Conservation (phyloP, 2,888 invertebrate genomes). For the Parasteatoda lunata region DNA sequence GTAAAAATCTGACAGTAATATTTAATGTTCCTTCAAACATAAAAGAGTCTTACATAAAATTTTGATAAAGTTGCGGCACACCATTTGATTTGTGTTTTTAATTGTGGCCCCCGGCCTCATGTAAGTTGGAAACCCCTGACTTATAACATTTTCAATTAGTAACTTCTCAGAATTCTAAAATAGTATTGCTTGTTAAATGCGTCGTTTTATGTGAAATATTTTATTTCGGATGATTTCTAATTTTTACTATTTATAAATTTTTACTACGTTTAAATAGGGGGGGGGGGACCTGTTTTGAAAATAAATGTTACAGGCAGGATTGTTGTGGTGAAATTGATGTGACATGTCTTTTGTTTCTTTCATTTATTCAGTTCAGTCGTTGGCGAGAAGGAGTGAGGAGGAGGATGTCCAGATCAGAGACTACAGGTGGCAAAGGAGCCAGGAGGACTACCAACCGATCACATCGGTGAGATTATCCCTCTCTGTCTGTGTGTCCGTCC, state of each 20-base stretch:
- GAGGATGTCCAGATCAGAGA: constrained; percentile 30
- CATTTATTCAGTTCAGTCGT: constrained; percentile 35
- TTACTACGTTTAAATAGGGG: not conserved
- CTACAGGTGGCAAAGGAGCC: constrained; percentile 75
- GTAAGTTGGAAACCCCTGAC: too few relatives aligned
- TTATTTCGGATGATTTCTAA: not conserved
- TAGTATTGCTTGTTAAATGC: too few relatives aligned
- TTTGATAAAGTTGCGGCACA: too few relatives aligned
- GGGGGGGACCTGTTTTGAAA: not conserved
- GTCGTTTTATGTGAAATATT: too few relatives aligned
- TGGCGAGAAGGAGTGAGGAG: constrained; percentile 34
- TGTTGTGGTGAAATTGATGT: too few relatives aligned
- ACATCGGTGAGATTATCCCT: constrained; percentile 52
- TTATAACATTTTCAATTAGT: not conserved
- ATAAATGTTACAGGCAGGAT: too few relatives aligned
- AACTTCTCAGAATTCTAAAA: too few relatives aligned
- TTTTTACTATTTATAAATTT: not conserved
- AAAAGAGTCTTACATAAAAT: too few relatives aligned
- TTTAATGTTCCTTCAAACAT: too few relatives aligned
- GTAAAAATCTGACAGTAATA: too few relatives aligned
- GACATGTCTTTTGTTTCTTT: not conserved
- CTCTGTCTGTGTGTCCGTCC: constrained; percentile 62
- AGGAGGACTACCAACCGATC: constrained; percentile 72
- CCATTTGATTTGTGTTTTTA: too few relatives aligned
- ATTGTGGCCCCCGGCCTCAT: too few relatives aligned